Evolutionary conservation across 2,113 vertebrate species (phyloP), one percentile per base, ranked within the genome.

Genomic region (Probosciger aterrimus): DNA sequence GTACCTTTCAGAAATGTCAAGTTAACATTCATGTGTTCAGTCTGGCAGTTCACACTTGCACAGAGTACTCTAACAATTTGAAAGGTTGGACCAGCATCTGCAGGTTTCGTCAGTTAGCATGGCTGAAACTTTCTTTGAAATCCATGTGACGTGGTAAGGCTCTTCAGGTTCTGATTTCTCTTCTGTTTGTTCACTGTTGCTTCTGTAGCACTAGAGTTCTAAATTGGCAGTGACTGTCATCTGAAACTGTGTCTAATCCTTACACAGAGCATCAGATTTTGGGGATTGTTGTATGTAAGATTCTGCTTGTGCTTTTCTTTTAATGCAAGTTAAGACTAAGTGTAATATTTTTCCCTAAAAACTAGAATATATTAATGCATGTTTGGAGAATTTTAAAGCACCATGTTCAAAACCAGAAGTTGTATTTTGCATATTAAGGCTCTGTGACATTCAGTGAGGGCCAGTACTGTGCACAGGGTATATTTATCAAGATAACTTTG

Each of bases 401-500:
- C 96, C 96, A 88, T 95, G 97, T 94, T 98, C 94, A 95, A 96
- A 96, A 96, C 50, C 91, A 97, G 94, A 98, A 98, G 94, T 93
- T 98, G 95, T 98, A 98, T 98, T 98, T 98, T 98, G 96, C 98
- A 97, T 98, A 98, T 98, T 95, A 96, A 96, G 96, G 97, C 96
- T 97, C 97, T 95, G 96, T 97, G 96, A 94, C 91, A 97, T 96
- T 96, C 92, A 93, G 93, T 93, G 95, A 97, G 96, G 97, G 97
- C 96, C 92, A 97, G 75, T 96, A 94, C 94, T 91, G 91, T 97
- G 92, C 91, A 96, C 96, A 97, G 97, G 97, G 94, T 92, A 24
- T 98, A 98, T 98, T 98, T 98, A 98, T 98, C 98, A 96, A 98
- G 90, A 93, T 97, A 97, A 98, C 97, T 98, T 96, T 98, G 93